Base-by-base conservation (phyloP, 2,113 vertebrate species). In the Macaca nemestrina region DNA sequence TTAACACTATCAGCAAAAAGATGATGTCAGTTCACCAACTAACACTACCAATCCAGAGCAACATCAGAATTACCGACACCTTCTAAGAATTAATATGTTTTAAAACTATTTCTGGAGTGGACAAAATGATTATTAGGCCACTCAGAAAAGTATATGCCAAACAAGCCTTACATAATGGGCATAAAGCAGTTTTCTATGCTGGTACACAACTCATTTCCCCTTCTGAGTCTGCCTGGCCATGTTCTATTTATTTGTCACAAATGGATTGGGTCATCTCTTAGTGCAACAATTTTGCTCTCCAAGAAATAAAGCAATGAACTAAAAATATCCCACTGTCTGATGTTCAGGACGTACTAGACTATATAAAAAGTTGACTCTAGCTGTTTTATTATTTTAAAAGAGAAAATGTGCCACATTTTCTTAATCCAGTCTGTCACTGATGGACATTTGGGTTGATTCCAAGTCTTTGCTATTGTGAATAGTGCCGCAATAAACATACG, bases 261-360 rank as follows among this genome's bases (percentile, higher is more conserved):
- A 82, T 52, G 38, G 61, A 43, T 35, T 82, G 38, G 52, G 18
- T 88, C 96, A 96, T 55, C 20, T 30, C 93, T 79, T 55, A 73
- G 40, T 61, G 45, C 80, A 55, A 91, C 14, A 18, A 72, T 76
- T 94, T 83, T 96, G 50, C 50, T 95, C 86, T 88, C 68, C 73
- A 67, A 64, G 43, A 64, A 90, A 92, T 55, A 96, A 96, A 95
- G 57, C 79, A 68, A 88, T 88, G 22, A 96, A 78, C n/a, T 91
- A 93, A 96, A 97, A 97, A 85, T 48, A 94, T 59, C 11, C 72
- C 75, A 88, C 17, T 43, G 35, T 88, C 70, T 95, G 30, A 96
- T 55, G 8, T 57, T 93, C 64, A 20, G 14, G 13, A 91, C 64
- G 72, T 25, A 95, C 43, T 16, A 96, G 13, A 50, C 14, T 22